Evolutionary conservation across 2,113 vertebrate species (phyloP).

Genomic region (Oxyruncus cristatus): DNA sequence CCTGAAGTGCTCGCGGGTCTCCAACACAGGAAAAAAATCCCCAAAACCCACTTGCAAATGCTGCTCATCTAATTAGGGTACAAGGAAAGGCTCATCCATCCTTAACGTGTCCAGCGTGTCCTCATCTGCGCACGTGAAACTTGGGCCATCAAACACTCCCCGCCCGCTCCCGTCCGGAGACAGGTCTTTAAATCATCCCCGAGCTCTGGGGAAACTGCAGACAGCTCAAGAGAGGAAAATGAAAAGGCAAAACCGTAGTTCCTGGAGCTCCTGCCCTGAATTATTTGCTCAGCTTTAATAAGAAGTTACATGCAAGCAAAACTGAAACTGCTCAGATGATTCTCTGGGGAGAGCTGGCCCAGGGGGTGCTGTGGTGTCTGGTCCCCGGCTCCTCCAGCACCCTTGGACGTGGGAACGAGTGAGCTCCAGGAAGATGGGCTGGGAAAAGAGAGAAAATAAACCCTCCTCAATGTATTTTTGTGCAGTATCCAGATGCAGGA

Average conservation of each 20-base stretch:
- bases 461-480: background rate
- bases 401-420: background rate
- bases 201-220: background rate
- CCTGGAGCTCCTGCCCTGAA: conserved; percentile 11
- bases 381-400: background rate
- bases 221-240: background rate
- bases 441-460: background rate
- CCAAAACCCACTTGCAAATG: background rate
- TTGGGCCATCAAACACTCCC: background rate
- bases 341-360: background rate
- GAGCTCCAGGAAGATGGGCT: background rate
- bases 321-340: background rate
- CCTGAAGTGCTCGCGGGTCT: background rate
- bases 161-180: background rate
- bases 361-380: accelerated
- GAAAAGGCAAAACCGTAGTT: conserved; percentile 1
- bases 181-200: conserved; percentile 45
- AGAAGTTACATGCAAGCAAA: background rate
- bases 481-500: background rate
- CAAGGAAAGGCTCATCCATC: conserved; percentile 15
- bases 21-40: background rate
- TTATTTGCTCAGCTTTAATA: conserved; percentile 35
- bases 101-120: background rate
- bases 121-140: background rate
- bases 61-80: background rate